phyloP scores from a whole-genome alignment of 2,113 vertebrate species.

The Pavo muticus region DNA sequence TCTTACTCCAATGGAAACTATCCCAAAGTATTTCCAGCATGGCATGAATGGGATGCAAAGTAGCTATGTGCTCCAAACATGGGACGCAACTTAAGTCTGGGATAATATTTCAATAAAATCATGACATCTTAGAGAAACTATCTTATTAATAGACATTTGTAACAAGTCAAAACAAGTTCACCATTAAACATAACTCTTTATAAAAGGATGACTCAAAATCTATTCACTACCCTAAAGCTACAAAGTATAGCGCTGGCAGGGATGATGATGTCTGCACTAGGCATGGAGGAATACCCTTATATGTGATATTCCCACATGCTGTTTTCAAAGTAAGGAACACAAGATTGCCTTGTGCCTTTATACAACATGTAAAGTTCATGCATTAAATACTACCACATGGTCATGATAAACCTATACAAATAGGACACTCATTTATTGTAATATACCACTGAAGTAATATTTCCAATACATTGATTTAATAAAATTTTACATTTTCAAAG shows the following conservation, averaged over 20 bases:
- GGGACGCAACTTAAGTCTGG: not conserved
- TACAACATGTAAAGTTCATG: not conserved
- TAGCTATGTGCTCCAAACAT: not conserved
- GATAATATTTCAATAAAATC: not conserved
- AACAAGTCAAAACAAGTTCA: conserved; percentile 12
- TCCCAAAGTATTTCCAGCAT: not conserved
- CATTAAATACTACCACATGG: not conserved
- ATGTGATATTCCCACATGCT: not conserved
- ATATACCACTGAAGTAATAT: not conserved
- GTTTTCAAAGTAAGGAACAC: not conserved
- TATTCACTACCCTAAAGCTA: not conserved
- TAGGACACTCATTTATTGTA: not conserved
- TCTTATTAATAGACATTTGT: not conserved
- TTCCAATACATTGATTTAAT: not conserved
- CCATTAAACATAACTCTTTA: not conserved
- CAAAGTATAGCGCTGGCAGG: not conserved
- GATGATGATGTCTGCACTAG: not conserved
- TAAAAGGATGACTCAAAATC: conserved; percentile 13
- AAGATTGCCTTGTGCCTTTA: not conserved
- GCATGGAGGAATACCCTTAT: not conserved
- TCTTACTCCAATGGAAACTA: not conserved
- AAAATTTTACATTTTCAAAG: not conserved
- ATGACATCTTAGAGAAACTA: not conserved
- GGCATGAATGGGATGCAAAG: conserved; percentile 7
- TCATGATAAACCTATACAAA: not conserved